Percentiles rank a stretch among this genome's conserved stretches.
phyloP scores from a whole-genome alignment of 2,888 invertebrate species.

The Eristalis intricaria region DNA sequence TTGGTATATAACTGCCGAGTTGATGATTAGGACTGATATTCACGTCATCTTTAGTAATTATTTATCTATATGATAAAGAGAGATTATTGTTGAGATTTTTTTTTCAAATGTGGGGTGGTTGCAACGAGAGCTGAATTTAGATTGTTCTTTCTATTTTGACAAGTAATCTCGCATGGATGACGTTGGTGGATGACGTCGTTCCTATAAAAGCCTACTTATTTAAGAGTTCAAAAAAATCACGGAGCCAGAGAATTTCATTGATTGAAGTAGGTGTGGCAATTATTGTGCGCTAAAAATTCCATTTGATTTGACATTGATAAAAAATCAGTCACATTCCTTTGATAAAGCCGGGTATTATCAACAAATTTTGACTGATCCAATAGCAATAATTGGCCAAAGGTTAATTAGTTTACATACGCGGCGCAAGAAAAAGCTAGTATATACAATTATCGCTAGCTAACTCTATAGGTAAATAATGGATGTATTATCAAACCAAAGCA shows the following conservation, averaged over 20 bases:
- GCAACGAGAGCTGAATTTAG: not conserved
- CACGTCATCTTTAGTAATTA: constrained; percentile 44
- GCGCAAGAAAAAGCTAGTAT: not conserved
- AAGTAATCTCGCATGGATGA: too few relatives aligned
- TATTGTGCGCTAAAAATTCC: not conserved
- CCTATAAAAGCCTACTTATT: too few relatives aligned
- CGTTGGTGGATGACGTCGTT: too few relatives aligned
- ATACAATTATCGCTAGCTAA: not conserved
- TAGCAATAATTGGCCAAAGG: not conserved
- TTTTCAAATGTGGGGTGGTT: not conserved
- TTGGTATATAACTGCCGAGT: constrained; percentile 48
- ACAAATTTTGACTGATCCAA: not conserved
- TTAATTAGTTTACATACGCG: constrained; percentile 9
- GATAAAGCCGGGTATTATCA: not conserved
- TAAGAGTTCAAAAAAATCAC: too few relatives aligned
- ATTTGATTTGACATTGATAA: not conserved
- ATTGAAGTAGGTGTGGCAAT: not conserved
- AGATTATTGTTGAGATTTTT: constrained; percentile 19
- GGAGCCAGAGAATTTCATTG: too few relatives aligned
- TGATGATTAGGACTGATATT: constrained; percentile 5
- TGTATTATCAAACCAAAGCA: not conserved
- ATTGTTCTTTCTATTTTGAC: not conserved
- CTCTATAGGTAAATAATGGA: not conserved
- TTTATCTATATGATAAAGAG: constrained; percentile 20
- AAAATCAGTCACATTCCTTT: not conserved